Evolutionary conservation across 30 jellyfish, hydroid and myxozoan genomes (phyloP), one percentile per base, ranked within the genome.

Genomic region (Hydractinia echinata): DNA sequence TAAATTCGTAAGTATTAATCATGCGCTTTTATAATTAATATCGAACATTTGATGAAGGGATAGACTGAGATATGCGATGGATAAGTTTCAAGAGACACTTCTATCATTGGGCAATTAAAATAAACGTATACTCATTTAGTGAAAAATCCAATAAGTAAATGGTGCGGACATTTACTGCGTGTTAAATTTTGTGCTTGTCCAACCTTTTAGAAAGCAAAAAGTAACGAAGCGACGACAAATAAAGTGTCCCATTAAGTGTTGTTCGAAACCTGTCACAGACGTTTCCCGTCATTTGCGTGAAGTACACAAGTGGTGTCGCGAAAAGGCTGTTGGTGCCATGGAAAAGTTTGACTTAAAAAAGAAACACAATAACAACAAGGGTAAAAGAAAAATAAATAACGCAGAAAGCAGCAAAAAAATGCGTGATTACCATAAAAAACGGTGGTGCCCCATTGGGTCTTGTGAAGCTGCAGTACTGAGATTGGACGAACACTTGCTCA

Each of bases 321-420:
- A 8, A n/a, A 53, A 55, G 55, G 84, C 84, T 4, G 19, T 6
- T 4, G 73, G 61, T 11, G 84, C 84, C 30, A 51, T 56, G 73
- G 70, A 55, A 58, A 53, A 76, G 71, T 76, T 76, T 76, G 84
- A 74, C 19, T 61, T 76, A 5, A 50, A 79, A 16, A 76, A 52
- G 73, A 5, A 16, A 16, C 39, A 61, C 20, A 53, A 14, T 18
- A 8, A 51, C 18, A 49, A 18, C 30, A 53, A 53, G 51, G 84
- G 70, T 0, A 44, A 51, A 14, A 21, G 8, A 8, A 48, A 39
- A 30, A 76, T 51, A 19, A 50, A 54, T 61, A 48, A 76, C 74
- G 21, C 84, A 8, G 53, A 51, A 74, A 76, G 74, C 19, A 64
- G 6, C 39, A 64, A 64, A 64, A 51, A n/a, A 51, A 3, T n/a